Conservation (phyloP, 2,888 invertebrate species). For the Celastrina argiolus region DNA sequence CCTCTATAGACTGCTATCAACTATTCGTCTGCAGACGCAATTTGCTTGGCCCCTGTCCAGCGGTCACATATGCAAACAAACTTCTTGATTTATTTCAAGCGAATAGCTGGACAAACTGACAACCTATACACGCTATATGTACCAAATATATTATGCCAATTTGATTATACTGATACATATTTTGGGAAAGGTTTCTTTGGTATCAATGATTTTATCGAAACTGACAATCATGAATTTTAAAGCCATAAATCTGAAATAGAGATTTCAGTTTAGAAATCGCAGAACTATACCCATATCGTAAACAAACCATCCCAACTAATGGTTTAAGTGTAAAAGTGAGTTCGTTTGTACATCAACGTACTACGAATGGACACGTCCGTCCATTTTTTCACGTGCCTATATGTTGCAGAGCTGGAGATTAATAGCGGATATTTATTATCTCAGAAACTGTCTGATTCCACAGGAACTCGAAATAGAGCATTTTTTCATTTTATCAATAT, state of each 20-base stretch:
- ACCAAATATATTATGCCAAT: neutral
- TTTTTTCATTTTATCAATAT: too few species aligned
- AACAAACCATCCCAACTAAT: neutral
- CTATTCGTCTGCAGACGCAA: constrained; percentile 8
- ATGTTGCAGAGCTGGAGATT: neutral
- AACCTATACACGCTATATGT: neutral
- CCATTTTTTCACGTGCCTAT: neutral
- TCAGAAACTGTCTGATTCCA: neutral
- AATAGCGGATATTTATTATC: neutral
- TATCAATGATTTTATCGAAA: too few species aligned
- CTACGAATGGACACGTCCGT: neutral
- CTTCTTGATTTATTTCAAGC: constrained; percentile 7
- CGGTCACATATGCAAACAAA: constrained; percentile 8
- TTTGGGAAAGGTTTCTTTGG: too few species aligned
- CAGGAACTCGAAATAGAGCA: neutral
- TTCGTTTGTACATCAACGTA: neutral
- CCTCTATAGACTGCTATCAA: neutral
- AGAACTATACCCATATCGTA: neutral
- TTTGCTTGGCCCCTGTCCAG: constrained; percentile 19
- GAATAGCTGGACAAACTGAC: neutral
- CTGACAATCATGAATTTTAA: too few species aligned
- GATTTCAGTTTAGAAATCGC: too few species aligned
- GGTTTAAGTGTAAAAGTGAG: neutral
- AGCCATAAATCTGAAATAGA: too few species aligned
- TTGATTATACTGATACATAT: too few species aligned